Evolutionary conservation across 2,888 invertebrate species (phyloP).

Genomic region (Pheosia gnoma): DNA sequence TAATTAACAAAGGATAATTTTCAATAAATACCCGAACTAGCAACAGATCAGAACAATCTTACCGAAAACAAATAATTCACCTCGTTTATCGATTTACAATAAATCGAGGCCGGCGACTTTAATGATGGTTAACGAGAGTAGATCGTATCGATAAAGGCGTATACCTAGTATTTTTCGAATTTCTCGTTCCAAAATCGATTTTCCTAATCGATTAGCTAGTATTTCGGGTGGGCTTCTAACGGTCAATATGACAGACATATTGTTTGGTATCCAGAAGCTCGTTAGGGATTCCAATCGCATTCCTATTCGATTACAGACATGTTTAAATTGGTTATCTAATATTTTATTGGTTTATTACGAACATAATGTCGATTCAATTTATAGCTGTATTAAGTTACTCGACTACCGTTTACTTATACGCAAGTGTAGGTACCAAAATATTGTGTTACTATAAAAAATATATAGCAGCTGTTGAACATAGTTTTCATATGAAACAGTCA

Average conservation of each 20-base stretch:
- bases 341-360: constrained; percentile 45
- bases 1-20: constrained; percentile 29
- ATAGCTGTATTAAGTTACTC: constrained; percentile 22
- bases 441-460: not conserved
- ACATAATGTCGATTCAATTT: constrained; percentile 13
- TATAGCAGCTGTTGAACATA: not conserved
- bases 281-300: constrained; percentile 53
- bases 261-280: constrained; percentile 45
- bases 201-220: constrained; percentile 64
- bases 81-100: constrained; percentile 61
- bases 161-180: constrained; percentile 54
- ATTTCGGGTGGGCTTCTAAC: constrained; percentile 53
- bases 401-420: constrained; percentile 29
- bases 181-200: constrained; percentile 61
- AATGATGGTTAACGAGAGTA: constrained; percentile 68
- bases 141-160: constrained; percentile 59
- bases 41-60: constrained; percentile 39
- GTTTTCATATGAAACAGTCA: not conserved
- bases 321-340: constrained; percentile 47
- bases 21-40: constrained; percentile 29
- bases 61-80: constrained; percentile 62
- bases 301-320: constrained; percentile 35
- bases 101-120: constrained; percentile 67
- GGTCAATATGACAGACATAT: constrained; percentile 51
- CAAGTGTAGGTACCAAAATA: not conserved